Conservation (phyloP, 30 jellyfish, hydroid and myxozoan species). For the Chironex yamaguchii region DNA sequence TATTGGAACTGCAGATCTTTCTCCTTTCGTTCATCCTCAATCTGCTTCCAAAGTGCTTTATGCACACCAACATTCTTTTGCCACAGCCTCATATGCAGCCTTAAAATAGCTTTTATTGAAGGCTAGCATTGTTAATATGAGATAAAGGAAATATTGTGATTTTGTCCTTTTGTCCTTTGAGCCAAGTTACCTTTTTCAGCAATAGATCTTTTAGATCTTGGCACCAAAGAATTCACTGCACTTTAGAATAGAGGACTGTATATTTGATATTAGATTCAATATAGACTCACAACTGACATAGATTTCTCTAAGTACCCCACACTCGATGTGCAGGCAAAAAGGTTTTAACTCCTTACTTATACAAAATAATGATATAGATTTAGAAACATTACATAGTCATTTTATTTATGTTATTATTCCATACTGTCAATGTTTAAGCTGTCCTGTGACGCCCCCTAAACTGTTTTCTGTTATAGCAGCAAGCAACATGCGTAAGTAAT, state of each 20-base stretch:
- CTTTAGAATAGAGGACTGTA: neutral
- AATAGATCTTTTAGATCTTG: neutral
- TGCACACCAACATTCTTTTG: slow-evolving; percentile 24
- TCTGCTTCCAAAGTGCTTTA: neutral
- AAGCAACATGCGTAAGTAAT: neutral
- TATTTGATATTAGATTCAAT: neutral
- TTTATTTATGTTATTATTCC: too few relatives aligned
- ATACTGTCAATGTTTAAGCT: neutral
- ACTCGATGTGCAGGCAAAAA: neutral
- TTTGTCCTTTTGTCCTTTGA: too few relatives aligned
- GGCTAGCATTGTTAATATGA: too few relatives aligned
- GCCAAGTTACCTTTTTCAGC: too few relatives aligned
- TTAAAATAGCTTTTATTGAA: too few relatives aligned
- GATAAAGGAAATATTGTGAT: too few relatives aligned
- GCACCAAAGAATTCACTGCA: neutral
- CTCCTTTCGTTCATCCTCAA: slow-evolving; percentile 7
- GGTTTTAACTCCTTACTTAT: neutral
- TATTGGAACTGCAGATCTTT: neutral
- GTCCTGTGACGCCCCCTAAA: slow-evolving; percentile 3
- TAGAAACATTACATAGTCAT: neutral
- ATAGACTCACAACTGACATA: neutral
- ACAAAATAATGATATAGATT: neutral
- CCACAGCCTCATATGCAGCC: too few relatives aligned
- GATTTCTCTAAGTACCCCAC: neutral
- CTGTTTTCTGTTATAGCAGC: neutral